Evolutionary conservation across 1,140 invertebrate species (phyloP).

Genomic region (Bradysia coprophila): DNA sequence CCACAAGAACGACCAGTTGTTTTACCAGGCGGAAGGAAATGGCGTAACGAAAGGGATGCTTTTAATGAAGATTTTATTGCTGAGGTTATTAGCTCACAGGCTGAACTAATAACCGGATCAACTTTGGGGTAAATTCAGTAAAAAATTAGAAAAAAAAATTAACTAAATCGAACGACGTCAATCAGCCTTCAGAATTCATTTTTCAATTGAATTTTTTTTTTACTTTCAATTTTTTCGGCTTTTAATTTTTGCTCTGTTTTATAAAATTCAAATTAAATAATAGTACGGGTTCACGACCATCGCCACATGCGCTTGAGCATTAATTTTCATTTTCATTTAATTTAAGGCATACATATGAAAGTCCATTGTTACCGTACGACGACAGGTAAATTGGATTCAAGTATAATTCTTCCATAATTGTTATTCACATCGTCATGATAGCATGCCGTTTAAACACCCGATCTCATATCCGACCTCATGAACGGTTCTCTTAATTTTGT

Average conservation of each 20-base stretch:
- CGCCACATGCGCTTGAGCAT: not conserved
- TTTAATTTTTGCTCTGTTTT: too few relatives aligned
- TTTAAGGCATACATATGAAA: conserved; percentile 27
- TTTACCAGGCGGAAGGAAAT: conserved; percentile 47
- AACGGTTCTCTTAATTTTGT: too few relatives aligned
- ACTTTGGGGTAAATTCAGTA: conserved; percentile 49
- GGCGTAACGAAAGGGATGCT: conserved; percentile 55
- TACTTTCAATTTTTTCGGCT: too few relatives aligned
- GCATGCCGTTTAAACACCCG: too few relatives aligned
- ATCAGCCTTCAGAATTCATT: too few relatives aligned
- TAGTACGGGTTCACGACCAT: not conserved
- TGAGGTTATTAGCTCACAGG: conserved; percentile 49
- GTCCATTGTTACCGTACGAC: conserved; percentile 27
- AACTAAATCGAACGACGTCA: not conserved
- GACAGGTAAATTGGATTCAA: conserved; percentile 29
- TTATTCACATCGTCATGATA: too few relatives aligned
- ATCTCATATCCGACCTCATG: too few relatives aligned
- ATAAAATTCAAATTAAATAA: not conserved
- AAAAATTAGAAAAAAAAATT: not conserved
- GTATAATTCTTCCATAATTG: too few relatives aligned
- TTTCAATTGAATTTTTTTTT: too few relatives aligned
- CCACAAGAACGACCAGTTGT: conserved; percentile 35
- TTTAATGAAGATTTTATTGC: conserved; percentile 61
- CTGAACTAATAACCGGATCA: conserved; percentile 55
- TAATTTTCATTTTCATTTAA: not conserved